These are phyloP conservation scores for Caloenas nicobarica DNA, from an alignment of 2,113 vertebrate genomes.

Conservation along the genomic window DNA sequence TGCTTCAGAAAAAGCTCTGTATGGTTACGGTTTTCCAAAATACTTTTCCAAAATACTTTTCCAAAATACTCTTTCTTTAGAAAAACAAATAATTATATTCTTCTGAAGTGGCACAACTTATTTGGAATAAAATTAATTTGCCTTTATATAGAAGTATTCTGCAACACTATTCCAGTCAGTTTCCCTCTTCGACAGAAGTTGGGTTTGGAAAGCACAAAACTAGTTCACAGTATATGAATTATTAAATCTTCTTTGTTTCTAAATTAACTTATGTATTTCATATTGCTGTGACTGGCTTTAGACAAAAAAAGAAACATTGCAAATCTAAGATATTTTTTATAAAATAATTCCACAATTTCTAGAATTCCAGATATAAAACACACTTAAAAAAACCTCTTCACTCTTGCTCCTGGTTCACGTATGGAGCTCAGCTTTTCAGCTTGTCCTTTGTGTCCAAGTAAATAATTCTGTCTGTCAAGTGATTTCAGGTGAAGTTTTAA, in stretches of 20 bases:
- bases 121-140: not conserved
- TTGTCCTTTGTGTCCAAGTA: not conserved
- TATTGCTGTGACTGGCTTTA: not conserved
- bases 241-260: not conserved
- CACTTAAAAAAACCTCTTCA: not conserved
- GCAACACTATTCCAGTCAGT: not conserved
- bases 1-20: not conserved
- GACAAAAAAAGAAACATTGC: not conserved
- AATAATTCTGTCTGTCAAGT: not conserved
- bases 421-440: not conserved
- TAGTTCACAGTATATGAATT: not conserved
- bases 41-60: not conserved
- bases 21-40: not conserved
- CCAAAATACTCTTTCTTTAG: not conserved
- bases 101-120: not conserved
- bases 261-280: not conserved
- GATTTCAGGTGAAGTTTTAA: conserved; percentile 1
- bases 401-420: not conserved
- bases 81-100: not conserved
- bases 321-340: not conserved
- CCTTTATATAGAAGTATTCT: not conserved
- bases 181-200: not conserved
- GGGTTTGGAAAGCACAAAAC: not conserved
- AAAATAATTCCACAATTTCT: not conserved
- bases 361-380: not conserved